Base-by-base conservation (phyloP, 1,140 invertebrate species). In the Drosophila nebulosa region DNA sequence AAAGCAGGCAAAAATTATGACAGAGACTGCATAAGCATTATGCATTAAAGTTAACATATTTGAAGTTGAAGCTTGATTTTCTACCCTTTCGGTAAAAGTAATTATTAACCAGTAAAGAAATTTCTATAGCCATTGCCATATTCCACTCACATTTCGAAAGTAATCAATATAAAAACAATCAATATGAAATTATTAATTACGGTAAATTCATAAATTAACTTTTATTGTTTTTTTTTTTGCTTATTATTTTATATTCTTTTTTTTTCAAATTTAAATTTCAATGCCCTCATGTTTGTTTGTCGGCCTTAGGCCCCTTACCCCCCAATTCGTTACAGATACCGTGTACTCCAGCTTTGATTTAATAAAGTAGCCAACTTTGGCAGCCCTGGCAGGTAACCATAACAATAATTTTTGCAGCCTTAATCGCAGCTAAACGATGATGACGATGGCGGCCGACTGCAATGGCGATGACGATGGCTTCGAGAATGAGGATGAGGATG, bases 361-460 rank as follows among this genome's bases (percentile, higher is more conserved):
- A 88, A 88, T 88, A 88, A 88, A 88, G 83, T 83, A 88, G 83
- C 83, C 68, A 78, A 57, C 67, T 64, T 60, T 70, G 69, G 69
- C 69, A 61, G 65, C 64, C 64, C 71, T 78, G 75, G 58, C 79
- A 66, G 79, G 32, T 83, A 76, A 88, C 78, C 77, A 88, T 88
- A 88, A 88, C 83, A 83, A 86, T 86, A 86, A 88, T 69, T 86
- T 55, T 88, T 83, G 74, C 64, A 39, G 83, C 83, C 78, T 86
- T 81, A 88, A 88, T 83, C 78, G 83, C 78, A 69, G 56, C 78
- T 81, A 83, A 86, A 83, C 83, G 81, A 60, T 61, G 56, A 75
- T 64, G 73, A 75, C 72, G 71, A 76, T 69, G 52, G 22, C 7
- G 27, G 10, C 27, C 27, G 27, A 32, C 21, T 7, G 14, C 58